Evolutionary conservation across 2,888 invertebrate genomes (phyloP), one percentile per base, ranked within the genome.

Genomic region (Hedychridium roseum): DNA sequence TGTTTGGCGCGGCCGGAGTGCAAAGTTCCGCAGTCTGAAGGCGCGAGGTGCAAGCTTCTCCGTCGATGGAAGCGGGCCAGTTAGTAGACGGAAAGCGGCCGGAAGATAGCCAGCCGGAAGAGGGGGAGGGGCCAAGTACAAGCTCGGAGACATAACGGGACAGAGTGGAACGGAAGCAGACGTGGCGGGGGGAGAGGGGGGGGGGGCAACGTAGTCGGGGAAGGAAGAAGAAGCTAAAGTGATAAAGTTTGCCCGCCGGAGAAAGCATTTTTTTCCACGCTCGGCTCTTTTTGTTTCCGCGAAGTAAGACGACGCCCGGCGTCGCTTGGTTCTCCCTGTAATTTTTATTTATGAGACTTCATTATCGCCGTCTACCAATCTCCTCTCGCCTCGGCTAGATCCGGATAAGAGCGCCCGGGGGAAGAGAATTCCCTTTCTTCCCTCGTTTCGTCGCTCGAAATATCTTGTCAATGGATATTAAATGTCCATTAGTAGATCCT

Each of bases 281-380:
- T 35, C 37, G 9, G 15, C 16, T 23, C 35, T 39, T 48, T 28
- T 45, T 37, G 40, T 40, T 41, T 20, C 30, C 32, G 6, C 34
- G 18, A 9, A 16, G 11, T 34, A n/a, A n/a, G 39, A 26, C 35
- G 48, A 17, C 36, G 30, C 36, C 20, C 28, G 35, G 21, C 37
- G 38, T 36, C 15, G 42, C n/a, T n/a, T 26, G 21, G 34, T 31
- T 38, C 44, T 43, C 39, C 42, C 44, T 50, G 55, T 65, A 68
- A 66, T 67, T 71, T 70, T 66, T 60, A 65, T 66, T 71, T 62
- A 64, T 57, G 62, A 56, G 47, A 42, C 47, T 60, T 64, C 54
- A 56, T 70, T 66, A 66, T 63, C 60, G 41, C 54, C 50, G 37
- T 34, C 51, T 37, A 53, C 55, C 60, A 50, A 54, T 63, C 56